These are phyloP conservation scores for Phataginus tetradactyla DNA, from an alignment of 2,797 vertebrate genomes.

Conservation along the genomic window DNA sequence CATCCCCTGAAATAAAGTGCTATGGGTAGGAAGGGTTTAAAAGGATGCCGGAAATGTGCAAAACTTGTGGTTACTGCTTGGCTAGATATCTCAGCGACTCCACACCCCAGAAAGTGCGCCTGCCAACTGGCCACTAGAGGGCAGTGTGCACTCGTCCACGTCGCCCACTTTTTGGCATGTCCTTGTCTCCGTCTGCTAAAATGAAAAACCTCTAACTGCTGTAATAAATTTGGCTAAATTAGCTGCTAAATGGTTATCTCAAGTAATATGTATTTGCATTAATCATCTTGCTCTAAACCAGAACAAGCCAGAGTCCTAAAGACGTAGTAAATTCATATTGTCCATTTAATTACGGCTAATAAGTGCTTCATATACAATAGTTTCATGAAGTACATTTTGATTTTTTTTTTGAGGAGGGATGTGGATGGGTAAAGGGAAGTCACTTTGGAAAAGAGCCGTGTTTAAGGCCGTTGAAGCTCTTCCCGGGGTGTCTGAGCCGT, in stretches of 20 bases:
- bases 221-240: constrained; percentile 99
- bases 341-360: constrained; percentile 97
- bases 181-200: constrained; percentile 91
- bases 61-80: constrained; percentile 38
- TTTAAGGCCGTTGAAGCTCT: constrained; percentile 75
- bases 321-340: constrained; percentile 95
- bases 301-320: constrained; percentile 94
- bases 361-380: constrained; percentile 93
- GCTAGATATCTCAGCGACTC: not conserved
- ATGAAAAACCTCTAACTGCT: constrained; percentile 93
- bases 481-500: constrained; percentile 67
- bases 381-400: constrained; percentile 88
- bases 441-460: constrained; percentile 82
- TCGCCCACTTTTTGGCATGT: constrained; percentile 86
- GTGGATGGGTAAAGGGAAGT: constrained; percentile 77
- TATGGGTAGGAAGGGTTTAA: constrained; percentile 55
- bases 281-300: constrained; percentile 98
- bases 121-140: constrained; percentile 88
- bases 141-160: constrained; percentile 90
- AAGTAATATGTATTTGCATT: constrained; percentile 99
- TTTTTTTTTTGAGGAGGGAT: constrained; percentile 55
- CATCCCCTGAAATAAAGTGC: constrained; percentile 72
- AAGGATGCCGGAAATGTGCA: constrained; percentile 42
- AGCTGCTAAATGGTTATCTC: constrained; percentile 99
- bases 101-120: not conserved